Conservation (phyloP, 1,140 invertebrate genomes). For the Parapsyche elsis region DNA sequence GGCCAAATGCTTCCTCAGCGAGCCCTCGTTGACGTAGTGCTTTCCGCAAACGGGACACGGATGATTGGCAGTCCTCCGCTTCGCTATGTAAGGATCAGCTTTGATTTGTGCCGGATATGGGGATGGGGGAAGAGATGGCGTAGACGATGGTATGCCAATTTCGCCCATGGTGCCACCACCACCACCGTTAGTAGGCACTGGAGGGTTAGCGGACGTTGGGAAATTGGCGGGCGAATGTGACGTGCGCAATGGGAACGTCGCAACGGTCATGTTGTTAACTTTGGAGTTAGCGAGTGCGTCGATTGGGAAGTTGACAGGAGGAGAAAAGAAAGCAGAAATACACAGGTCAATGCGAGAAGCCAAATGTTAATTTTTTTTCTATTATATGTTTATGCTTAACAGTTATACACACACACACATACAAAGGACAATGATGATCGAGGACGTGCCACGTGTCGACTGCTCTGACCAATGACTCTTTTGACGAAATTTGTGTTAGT, state of each 20-base stretch:
- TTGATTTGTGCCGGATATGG: constrained; percentile 67
- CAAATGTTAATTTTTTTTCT: constrained; percentile 27
- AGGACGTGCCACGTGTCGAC: too few species aligned
- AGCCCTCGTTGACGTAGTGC: constrained; percentile 95
- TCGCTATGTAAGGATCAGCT: constrained; percentile 84
- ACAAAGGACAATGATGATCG: constrained; percentile 24
- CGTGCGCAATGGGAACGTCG: constrained; percentile 60
- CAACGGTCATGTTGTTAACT: constrained; percentile 34
- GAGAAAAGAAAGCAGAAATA: constrained; percentile 61
- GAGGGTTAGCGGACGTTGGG: constrained; percentile 54
- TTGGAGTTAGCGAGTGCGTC: constrained; percentile 46
- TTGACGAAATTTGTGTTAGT: too few species aligned
- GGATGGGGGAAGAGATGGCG: constrained; percentile 64
- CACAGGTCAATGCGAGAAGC: constrained; percentile 57
- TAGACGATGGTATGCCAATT: constrained; percentile 43
- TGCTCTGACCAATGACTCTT: too few species aligned
- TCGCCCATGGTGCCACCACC: constrained; percentile 56
- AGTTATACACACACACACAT: background rate
- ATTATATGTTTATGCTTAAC: background rate
- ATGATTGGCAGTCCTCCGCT: constrained; percentile 91
- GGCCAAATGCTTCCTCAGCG: constrained; percentile 89
- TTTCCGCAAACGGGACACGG: constrained; percentile 94
- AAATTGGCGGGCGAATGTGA: constrained; percentile 44
- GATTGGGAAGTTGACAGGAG: constrained; percentile 60
- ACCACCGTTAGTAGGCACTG: constrained; percentile 58